A percentile compares a stretch with the other conserved stretches of the same genome.
These are phyloP conservation scores for Proisotoma minuta DNA, from an alignment of 2,888 invertebrate genomes.

Conservation along the genomic window DNA sequence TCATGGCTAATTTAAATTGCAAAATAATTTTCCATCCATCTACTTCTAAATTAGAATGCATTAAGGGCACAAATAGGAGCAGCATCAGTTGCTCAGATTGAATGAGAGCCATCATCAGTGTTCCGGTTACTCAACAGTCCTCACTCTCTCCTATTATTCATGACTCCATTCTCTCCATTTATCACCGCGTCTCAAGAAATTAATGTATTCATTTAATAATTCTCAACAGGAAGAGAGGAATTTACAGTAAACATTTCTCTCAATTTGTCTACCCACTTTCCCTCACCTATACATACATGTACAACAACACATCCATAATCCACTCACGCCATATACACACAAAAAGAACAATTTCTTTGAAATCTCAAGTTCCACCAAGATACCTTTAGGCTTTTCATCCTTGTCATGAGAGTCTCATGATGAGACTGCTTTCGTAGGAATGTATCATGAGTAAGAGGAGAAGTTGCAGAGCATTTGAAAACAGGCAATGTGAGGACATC, in stretches of 20 bases:
- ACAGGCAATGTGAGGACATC: no score
- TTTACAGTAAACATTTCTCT: no score
- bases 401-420: no score
- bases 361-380: no score
- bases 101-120: not conserved
- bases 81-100: not conserved
- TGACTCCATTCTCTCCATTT: not conserved
- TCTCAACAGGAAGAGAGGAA: not conserved
- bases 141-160: slow-evolving; percentile 1
- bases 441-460: no score
- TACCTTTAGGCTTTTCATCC: no score
- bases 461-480: no score
- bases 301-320: not conserved
- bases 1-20: slow-evolving; percentile 19
- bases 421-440: no score
- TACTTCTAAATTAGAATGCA: slow-evolving; percentile 17
- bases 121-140: not conserved
- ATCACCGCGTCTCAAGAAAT: not conserved
- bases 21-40: slow-evolving; percentile 20
- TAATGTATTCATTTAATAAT: not conserved
- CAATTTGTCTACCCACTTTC: no score
- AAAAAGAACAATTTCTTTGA: not conserved
- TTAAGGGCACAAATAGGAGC: slow-evolving; percentile 14
- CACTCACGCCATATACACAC: not conserved
- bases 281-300: no score